Percentiles rank a stretch among this genome's conserved stretches.
Conservation (phyloP, 1,140 invertebrate genomes). For the Aricia agestis region DNA sequence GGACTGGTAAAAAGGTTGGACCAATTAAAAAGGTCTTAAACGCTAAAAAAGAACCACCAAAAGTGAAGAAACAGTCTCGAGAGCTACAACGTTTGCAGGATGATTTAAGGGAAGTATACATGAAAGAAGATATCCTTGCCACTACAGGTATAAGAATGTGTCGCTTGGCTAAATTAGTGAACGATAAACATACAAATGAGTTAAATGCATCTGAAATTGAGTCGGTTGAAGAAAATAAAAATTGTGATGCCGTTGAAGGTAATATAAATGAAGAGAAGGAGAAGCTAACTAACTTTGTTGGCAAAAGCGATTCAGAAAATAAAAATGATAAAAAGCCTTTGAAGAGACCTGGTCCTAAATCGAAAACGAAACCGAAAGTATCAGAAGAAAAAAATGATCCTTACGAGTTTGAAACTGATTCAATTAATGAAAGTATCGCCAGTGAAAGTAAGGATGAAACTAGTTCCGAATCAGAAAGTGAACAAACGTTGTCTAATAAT, state of each 20-base stretch:
- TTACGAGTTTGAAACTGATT: conserved; percentile 58
- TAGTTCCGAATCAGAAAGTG: conserved; percentile 46
- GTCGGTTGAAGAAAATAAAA: conserved; percentile 46
- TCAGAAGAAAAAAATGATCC: conserved; percentile 39
- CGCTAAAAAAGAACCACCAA: conserved; percentile 31
- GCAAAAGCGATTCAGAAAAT: conserved; percentile 16
- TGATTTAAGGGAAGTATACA: conserved; percentile 82
- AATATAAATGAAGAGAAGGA: conserved; percentile 31
- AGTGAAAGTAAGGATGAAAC: conserved; percentile 37
- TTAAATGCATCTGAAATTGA: conserved; percentile 30
- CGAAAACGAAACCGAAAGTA: conserved; percentile 45
- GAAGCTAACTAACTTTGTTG: neutral
- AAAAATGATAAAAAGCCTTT: conserved; percentile 29
- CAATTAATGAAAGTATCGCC: conserved; percentile 39
- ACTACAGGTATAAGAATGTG: conserved; percentile 77
- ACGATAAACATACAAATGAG: conserved; percentile 39
- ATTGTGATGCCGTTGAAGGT: conserved; percentile 28
- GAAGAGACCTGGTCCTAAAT: conserved; percentile 43
- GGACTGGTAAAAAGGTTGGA: conserved; percentile 27
- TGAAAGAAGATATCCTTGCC: conserved; percentile 77
- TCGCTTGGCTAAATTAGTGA: conserved; percentile 60
- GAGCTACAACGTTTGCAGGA: conserved; percentile 80
- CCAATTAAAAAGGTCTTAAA: conserved; percentile 35
- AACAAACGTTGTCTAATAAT: conserved; percentile 32
- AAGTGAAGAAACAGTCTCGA: conserved; percentile 47